A percentile compares a stretch with the other conserved stretches of the same genome.
These are phyloP conservation scores for Brenthis daphne DNA, from an alignment of 2,888 invertebrate genomes.

Conservation along the genomic window DNA sequence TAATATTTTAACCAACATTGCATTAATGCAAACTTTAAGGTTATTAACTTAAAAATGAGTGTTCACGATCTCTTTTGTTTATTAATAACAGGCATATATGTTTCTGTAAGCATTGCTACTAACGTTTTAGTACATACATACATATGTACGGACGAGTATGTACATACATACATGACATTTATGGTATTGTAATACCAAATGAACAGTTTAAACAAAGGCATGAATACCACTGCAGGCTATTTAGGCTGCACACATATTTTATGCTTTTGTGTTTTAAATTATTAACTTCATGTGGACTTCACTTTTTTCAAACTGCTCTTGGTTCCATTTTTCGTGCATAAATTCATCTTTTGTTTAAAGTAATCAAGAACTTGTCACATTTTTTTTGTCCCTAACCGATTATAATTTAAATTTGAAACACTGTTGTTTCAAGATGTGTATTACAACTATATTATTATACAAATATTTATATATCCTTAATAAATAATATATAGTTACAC, in stretches of 20 bases:
- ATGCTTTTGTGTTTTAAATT: conserved; percentile 36
- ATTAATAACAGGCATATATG: conserved; percentile 19
- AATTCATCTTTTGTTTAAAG: not conserved
- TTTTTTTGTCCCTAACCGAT: too few species aligned
- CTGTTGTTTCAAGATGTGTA: too few species aligned
- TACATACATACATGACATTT: conserved; percentile 29
- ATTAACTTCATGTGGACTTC: conserved; percentile 25
- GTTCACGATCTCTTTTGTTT: conserved; percentile 27
- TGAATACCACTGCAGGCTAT: conserved; percentile 38
- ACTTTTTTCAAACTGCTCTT: conserved; percentile 23
- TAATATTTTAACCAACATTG: too few species aligned
- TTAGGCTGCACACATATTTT: conserved; percentile 37
- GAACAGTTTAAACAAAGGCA: conserved; percentile 40
- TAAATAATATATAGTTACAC: too few species aligned
- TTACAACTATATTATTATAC: too few species aligned
- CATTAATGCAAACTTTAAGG: not conserved
- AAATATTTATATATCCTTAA: too few species aligned
- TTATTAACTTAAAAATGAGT: conserved; percentile 13
- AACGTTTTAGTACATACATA: conserved; percentile 20
- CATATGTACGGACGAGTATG: not conserved
- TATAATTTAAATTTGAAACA: too few species aligned
- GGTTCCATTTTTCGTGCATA: conserved; percentile 8
- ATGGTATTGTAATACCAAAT: conserved; percentile 39
- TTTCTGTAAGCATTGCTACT: conserved; percentile 15
- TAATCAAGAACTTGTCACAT: too few species aligned